Base-by-base conservation (phyloP, 1,140 invertebrate species). In the Drosophila fuyamai region DNA sequence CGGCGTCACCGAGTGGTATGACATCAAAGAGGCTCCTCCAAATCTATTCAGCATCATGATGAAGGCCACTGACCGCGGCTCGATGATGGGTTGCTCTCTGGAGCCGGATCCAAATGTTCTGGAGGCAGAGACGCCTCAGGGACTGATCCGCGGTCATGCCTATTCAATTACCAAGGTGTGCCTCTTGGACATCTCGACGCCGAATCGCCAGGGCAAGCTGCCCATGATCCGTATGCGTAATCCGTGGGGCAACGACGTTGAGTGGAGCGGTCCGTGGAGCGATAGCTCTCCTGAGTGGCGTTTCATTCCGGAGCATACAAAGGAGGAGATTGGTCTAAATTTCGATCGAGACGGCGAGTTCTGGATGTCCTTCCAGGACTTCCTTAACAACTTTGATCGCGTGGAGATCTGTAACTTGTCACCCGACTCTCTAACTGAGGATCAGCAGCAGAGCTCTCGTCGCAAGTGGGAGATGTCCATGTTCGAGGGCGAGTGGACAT, bases 271-370 rank as follows among this genome's bases (percentile, higher is more conserved):
- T 23, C 94, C 98, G 0, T 99, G 98, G 98, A 97, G 97, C 93
- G 98, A 99, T 92, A 96, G 96, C 75, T 97, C 96, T 5, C 95
- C 95, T 0, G 98, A 99, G 93, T 99, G 99, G 99, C 94, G 96
- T 51, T 97, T 96, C 73, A 98, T 99, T 67, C 95, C 97, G 0
- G 95, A 98, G 13, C 95, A 96, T 0, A 96, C 98, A 75, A 99
- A 98, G 91, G 95, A 97, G 85, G 95, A 96, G 74, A 93, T 99
- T 29, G 98, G 98, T 3, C 93, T 99, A 13, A 98, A 95, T 0
- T 99, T 99, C 84, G 97, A 98, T 79, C 94, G 96, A 44, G 99
- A 99, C 91, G 99, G 99, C 23, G 99, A 99, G 93, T 99, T 99
- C 93, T 99, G 99, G 98, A 98, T 98, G 96, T 96, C 96, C 0